Conservation (phyloP, 2,888 invertebrate species). For the Callyntrura guangdongensis region DNA sequence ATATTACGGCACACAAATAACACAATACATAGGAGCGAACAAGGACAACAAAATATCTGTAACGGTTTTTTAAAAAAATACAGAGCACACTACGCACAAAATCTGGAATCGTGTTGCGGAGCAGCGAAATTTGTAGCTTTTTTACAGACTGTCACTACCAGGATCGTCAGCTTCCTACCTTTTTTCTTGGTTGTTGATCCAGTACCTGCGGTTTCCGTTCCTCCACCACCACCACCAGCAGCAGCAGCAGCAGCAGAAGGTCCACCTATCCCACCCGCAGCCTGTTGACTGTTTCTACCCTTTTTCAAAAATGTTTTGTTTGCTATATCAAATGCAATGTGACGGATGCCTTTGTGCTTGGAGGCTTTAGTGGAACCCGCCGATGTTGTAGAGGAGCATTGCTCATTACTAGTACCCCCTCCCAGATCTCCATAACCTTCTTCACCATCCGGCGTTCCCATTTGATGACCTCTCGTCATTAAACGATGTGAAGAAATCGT, state of each 20-base stretch:
- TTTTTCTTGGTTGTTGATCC: constrained; percentile 57
- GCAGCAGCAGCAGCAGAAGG: not conserved
- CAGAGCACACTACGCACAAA: constrained; percentile 7
- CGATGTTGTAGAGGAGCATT: constrained; percentile 45
- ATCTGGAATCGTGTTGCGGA: not conserved
- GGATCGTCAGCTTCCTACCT: constrained; percentile 63
- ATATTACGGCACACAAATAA: too few species aligned
- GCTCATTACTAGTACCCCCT: constrained; percentile 38
- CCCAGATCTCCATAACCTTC: constrained; percentile 31
- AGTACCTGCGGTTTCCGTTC: not conserved
- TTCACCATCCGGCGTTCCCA: constrained; percentile 44
- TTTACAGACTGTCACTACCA: not conserved
- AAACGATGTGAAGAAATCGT: not conserved
- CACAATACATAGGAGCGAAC: too few species aligned
- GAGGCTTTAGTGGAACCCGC: constrained; percentile 12
- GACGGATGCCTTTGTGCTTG: constrained; percentile 60
- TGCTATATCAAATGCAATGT: constrained; percentile 72
- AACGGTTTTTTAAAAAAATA: not conserved
- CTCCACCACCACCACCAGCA: constrained; percentile 43
- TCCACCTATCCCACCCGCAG: not conserved
- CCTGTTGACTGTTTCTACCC: constrained; percentile 29
- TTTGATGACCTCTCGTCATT: constrained; percentile 37
- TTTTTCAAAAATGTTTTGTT: constrained; percentile 74
- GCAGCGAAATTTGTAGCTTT: not conserved
- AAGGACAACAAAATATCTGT: too few species aligned